Base-by-base conservation (phyloP, 37 sponge, comb jelly and placozoan species). In the Halichondria panicea region DNA sequence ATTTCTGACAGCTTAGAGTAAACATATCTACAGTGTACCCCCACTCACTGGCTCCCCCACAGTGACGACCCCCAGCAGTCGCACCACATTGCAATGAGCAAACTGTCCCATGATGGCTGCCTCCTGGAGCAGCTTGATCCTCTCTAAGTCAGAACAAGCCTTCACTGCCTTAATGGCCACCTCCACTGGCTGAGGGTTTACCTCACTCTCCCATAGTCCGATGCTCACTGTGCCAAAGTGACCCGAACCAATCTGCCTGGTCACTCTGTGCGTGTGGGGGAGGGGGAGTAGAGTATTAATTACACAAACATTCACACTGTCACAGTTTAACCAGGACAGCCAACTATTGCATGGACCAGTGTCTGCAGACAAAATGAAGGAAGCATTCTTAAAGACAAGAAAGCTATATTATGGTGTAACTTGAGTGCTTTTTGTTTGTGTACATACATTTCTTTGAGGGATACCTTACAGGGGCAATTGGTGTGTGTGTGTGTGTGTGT, bases 31-130 rank as follows among this genome's bases (percentile, higher is more conserved):
- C 9, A 43, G 9, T 42, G 18, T 25, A n/a, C 39, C 22, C 4
- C 13, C 22, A 84, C 85, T 78, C 57, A 85, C 85, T 31, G 78
- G 81, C 21, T 79, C 76, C 74, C 75, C 81, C 34, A 79, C 80
- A 21, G 75, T 86, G 61, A 79, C 80, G 36, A 79, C 75, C 21
- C 78, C 86, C 63, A 72, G 78, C 0, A 85, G 73, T 53, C 78
- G 63, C 46, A 78, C 79, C 22, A 78, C 66, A 35, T 85, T 71
- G 36, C 6, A 22, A 34, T 85, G 73, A 19, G 79, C 63, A 64
- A 85, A 78, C 67, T 85, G 86, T 2, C 79, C 86, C 78, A 77
- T 78, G 62, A 85, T 85, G 79, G 78, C 79, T 24, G 86, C 80
- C 74, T 79, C 79, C 55, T 86, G 79, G 9, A 85, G 53, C 44